Percentiles rank a stretch among this genome's conserved stretches.
Conservation (phyloP, 2,888 invertebrate genomes). For the Rhingia rostrata region DNA sequence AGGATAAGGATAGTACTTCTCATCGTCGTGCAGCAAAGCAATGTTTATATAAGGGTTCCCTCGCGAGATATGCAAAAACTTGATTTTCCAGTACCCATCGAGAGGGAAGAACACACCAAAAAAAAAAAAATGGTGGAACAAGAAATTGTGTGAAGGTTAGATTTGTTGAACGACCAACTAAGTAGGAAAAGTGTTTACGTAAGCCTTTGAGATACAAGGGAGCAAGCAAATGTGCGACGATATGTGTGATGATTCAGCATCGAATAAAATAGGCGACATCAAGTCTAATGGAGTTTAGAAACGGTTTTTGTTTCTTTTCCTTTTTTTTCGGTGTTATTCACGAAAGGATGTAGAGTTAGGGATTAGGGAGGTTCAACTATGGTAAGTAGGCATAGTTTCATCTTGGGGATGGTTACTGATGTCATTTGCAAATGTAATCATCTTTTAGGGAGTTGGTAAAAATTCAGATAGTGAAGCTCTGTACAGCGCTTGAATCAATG, state of each 20-base stretch:
- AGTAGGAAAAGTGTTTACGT: conserved; percentile 64
- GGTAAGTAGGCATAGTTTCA: conserved; percentile 10
- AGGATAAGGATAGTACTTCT: conserved; percentile 2
- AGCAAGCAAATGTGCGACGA: conserved; percentile 20
- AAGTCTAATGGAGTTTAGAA: conserved; percentile 67
- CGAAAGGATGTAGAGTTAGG: background rate
- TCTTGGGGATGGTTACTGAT: conserved; percentile 25
- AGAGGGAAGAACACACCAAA: conserved; percentile 7
- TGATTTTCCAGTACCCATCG: conserved; percentile 58
- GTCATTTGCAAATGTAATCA: conserved; percentile 48
- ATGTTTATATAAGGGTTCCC: conserved; percentile 42
- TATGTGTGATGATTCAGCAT: conserved; percentile 64
- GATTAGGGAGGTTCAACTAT: conserved; percentile 20
- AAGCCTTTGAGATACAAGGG: conserved; percentile 37
- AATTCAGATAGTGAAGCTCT: background rate
- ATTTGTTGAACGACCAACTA: conserved; percentile 12
- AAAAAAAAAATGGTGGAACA: background rate
- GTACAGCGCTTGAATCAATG: background rate
- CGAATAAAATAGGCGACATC: conserved; percentile 56
- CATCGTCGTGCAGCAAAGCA: conserved; percentile 37
- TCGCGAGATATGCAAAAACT: conserved; percentile 48
- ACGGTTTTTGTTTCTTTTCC: conserved; percentile 6
- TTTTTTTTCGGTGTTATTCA: background rate
- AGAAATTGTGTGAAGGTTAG: conserved; percentile 68
- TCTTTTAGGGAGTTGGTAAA: conserved; percentile 15